These are phyloP conservation scores for Idaea biselata DNA, from an alignment of 2,888 invertebrate genomes.

Conservation along the genomic window DNA sequence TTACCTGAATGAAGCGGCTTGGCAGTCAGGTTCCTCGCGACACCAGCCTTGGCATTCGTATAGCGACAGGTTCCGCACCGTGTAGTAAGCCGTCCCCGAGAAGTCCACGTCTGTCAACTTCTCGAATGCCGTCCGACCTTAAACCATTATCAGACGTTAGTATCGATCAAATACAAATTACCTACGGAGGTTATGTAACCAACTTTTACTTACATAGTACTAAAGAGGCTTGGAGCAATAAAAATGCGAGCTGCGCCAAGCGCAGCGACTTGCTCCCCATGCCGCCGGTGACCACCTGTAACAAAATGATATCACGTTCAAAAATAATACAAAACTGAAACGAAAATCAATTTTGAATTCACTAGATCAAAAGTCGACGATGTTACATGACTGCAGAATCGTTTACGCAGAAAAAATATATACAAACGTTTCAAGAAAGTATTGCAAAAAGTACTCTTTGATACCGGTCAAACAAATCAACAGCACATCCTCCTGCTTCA, in stretches of 20 bases:
- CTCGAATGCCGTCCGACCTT: slow-evolving; percentile 94
- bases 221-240: slow-evolving; percentile 63
- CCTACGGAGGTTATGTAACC: not conserved
- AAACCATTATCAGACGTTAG: slow-evolving; percentile 33
- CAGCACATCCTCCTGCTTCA: slow-evolving; percentile 29
- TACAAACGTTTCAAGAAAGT: slow-evolving; percentile 38
- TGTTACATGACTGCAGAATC: slow-evolving; percentile 26
- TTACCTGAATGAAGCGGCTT: slow-evolving; percentile 92
- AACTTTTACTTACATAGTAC: slow-evolving; percentile 58
- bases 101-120: slow-evolving; percentile 96
- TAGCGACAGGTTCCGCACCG: slow-evolving; percentile 93
- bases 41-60: slow-evolving; percentile 98
- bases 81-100: slow-evolving; percentile 94
- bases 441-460: slow-evolving; percentile 32
- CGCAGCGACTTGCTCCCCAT: slow-evolving; percentile 71
- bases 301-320: slow-evolving; percentile 28
- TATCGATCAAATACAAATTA: too few relatives aligned
- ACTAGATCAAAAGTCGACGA: slow-evolving; percentile 24
- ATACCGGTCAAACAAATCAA: slow-evolving; percentile 9
- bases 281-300: slow-evolving; percentile 52
- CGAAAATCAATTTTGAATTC: slow-evolving; percentile 3
- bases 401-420: slow-evolving; percentile 31
- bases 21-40: slow-evolving; percentile 94
- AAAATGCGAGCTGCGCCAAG: slow-evolving; percentile 65
- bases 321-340: slow-evolving; percentile 5